phyloP scores from a whole-genome alignment of 2,797 vertebrate genomes.

The Passerculus sandwichensis region DNA sequence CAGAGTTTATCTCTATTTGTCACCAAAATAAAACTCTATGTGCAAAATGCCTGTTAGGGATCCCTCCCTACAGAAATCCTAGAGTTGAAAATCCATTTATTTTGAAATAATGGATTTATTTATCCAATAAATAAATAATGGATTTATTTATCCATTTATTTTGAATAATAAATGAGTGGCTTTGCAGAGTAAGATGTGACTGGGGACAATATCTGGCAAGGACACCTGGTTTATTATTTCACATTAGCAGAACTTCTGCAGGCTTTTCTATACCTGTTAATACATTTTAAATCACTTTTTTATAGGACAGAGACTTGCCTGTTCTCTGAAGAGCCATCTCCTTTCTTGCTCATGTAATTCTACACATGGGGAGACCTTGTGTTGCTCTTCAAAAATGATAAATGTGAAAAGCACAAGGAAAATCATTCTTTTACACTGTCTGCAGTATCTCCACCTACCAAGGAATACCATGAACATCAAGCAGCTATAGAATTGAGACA shows the following conservation, averaged over 20 bases:
- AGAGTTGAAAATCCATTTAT: background rate
- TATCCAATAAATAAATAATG: background rate
- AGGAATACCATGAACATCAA: background rate
- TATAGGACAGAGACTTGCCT: background rate
- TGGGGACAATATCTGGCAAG: background rate
- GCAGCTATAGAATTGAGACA: background rate
- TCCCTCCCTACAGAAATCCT: background rate
- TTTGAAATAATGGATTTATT: background rate
- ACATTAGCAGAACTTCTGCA: background rate
- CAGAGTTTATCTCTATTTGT: too few relatives aligned
- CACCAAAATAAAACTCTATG: too few relatives aligned
- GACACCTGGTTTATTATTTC: background rate
- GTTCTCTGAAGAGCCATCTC: background rate
- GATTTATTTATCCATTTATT: background rate
- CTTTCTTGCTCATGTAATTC: background rate
- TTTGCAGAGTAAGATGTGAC: background rate
- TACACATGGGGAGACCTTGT: rapidly evolving
- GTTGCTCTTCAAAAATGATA: background rate
- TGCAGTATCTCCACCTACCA: background rate
- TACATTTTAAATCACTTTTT: background rate
- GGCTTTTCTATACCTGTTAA: background rate
- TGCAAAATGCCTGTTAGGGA: too few relatives aligned
- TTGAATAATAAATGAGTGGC: background rate
- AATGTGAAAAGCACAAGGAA: background rate
- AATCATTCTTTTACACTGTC: background rate